phyloP scores from a whole-genome alignment of 2,113 vertebrate species.

The Danio rerio region DNA sequence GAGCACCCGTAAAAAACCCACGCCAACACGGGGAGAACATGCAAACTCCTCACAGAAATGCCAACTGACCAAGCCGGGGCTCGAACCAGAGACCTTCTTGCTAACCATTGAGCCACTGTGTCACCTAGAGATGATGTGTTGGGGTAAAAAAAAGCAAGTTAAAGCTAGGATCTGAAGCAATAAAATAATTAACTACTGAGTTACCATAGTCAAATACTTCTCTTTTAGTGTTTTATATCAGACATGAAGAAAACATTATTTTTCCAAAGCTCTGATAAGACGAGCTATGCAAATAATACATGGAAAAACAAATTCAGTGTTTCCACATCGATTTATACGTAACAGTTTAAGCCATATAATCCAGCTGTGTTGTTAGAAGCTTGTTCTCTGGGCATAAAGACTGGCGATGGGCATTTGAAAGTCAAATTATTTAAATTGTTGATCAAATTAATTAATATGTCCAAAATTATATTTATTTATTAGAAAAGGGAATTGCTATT shows the following conservation, averaged over 20 bases:
- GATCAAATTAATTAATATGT: no score
- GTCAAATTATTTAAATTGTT: background rate
- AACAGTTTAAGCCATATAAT: background rate
- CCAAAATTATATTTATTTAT: background rate
- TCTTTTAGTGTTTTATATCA: background rate
- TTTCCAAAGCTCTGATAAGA: background rate
- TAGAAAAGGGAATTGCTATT: background rate
- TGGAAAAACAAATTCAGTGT: constrained; percentile 4
- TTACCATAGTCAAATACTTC: background rate
- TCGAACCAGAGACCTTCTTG: no score
- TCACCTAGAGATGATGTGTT: no score
- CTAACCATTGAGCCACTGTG: no score
- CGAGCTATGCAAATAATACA: background rate
- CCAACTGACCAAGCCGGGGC: no score
- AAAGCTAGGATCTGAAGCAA: background rate
- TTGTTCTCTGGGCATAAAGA: background rate
- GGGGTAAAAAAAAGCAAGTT: background rate
- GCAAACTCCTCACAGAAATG: no score
- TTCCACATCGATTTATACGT: background rate
- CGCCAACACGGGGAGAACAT: no score
- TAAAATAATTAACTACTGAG: background rate
- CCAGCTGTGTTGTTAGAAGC: background rate
- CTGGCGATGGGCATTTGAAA: background rate
- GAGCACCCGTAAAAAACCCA: no score
- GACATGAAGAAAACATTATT: background rate